These are phyloP conservation scores for Caenorhabditis angaria DNA, from an alignment of 2,888 invertebrate species.

Conservation along the genomic window DNA sequence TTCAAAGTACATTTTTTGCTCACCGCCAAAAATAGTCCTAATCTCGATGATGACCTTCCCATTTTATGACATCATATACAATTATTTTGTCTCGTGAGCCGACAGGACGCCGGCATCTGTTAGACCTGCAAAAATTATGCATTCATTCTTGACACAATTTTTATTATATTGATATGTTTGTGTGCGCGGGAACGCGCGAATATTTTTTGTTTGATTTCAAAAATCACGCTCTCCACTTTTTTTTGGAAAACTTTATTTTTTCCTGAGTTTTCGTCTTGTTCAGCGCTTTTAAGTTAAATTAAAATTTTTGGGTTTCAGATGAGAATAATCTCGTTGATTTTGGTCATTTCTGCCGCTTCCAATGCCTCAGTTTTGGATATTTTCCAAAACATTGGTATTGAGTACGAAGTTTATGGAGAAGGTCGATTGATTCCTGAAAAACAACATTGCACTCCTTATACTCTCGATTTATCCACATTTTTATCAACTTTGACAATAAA, in stretches of 20 bases:
- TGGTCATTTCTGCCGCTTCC: too few species aligned
- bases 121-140: neutral
- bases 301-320: neutral
- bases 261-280: too few species aligned
- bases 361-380: slow-evolving; percentile 44
- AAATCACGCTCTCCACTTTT: too few species aligned
- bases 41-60: neutral
- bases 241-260: too few species aligned
- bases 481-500: slow-evolving; percentile 44
- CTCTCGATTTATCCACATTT: slow-evolving; percentile 45
- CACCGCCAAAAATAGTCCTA: neutral
- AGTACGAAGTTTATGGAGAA: slow-evolving; percentile 50
- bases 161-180: too few species aligned
- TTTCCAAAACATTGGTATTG: slow-evolving; percentile 48
- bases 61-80: neutral
- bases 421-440: slow-evolving; percentile 48
- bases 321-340: neutral
- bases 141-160: neutral
- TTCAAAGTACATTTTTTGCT: too few species aligned
- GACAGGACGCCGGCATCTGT: neutral
- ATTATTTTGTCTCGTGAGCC: neutral
- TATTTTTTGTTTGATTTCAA: too few species aligned
- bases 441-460: slow-evolving; percentile 44
- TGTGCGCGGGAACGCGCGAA: too few species aligned
- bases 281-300: too few species aligned